Conservation (phyloP, 1,140 invertebrate genomes). For the Cotesia glomerata region DNA sequence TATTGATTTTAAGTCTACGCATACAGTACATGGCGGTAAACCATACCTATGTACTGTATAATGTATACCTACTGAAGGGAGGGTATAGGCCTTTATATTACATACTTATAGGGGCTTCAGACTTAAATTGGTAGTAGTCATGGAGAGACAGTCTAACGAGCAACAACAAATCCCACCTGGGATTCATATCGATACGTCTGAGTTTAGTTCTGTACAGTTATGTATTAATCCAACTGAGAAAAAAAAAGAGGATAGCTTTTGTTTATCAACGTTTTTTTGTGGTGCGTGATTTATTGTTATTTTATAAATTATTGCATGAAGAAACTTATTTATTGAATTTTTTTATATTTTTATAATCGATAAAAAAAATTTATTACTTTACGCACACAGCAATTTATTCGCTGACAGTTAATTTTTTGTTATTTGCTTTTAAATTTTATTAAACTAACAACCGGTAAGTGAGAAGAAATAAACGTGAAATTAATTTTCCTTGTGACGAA, state of each 20-base stretch:
- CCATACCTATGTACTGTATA: slow-evolving; percentile 1
- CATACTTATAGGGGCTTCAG: background rate
- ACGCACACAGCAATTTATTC: too few relatives aligned
- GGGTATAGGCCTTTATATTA: too few relatives aligned
- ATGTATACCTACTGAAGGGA: slow-evolving; percentile 13
- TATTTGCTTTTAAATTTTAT: too few relatives aligned
- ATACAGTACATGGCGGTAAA: too few relatives aligned
- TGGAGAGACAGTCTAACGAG: slow-evolving; percentile 21
- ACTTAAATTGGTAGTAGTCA: slow-evolving; percentile 28
- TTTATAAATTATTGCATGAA: too few relatives aligned
- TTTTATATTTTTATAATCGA: too few relatives aligned
- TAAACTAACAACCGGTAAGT: too few relatives aligned
- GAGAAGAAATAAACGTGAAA: too few relatives aligned
- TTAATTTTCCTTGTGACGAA: too few relatives aligned
- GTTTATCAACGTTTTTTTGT: slow-evolving; percentile 13
- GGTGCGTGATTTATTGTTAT: slow-evolving; percentile 24
- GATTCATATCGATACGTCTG: slow-evolving; percentile 10
- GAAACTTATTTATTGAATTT: too few relatives aligned
- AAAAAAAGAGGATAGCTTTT: slow-evolving; percentile 14
- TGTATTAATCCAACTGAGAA: slow-evolving; percentile 8
- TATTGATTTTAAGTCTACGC: slow-evolving; percentile 44
- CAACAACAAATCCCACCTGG: slow-evolving; percentile 28
- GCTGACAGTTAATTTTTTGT: too few relatives aligned
- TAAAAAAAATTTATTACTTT: too few relatives aligned
- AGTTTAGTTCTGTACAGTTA: slow-evolving; percentile 25